Conservation (phyloP, 2,888 invertebrate genomes). For the Drosophila nr. medialis region DNA sequence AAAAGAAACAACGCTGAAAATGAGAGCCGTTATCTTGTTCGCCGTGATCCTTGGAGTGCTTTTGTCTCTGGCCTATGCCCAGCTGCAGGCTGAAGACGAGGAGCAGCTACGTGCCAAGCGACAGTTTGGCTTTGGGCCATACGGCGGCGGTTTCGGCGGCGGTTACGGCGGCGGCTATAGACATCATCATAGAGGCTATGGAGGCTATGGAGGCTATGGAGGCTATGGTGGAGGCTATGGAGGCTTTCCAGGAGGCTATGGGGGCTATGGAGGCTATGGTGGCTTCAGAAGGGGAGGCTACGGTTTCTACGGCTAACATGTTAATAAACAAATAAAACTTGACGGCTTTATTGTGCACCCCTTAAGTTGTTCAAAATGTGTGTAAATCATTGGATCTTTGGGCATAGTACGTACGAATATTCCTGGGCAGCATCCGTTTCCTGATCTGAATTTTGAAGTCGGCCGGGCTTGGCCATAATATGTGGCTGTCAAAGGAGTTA, state of each 20-base stretch:
- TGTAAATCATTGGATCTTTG: neutral
- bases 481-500: neutral
- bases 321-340: neutral
- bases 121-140: constrained; percentile 34
- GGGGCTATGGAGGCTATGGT: no score
- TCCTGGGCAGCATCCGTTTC: neutral
- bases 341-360: neutral
- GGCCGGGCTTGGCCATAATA: neutral
- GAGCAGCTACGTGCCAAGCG: constrained; percentile 54
- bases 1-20: constrained; percentile 16
- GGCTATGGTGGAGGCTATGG: constrained; percentile 12
- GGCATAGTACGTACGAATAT: neutral
- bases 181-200: neutral
- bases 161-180: constrained; percentile 27
- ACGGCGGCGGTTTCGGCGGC: no score
- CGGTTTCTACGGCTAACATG: constrained; percentile 22
- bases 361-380: neutral
- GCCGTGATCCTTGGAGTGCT: constrained; percentile 51
- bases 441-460: neutral
- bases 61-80: constrained; percentile 43
- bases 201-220: neutral
- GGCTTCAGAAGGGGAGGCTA: neutral
- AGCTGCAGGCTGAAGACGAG: constrained; percentile 20
- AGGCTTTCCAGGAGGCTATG: no score
- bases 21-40: constrained; percentile 57